Percentiles rank a stretch among this genome's conserved stretches.
Evolutionary conservation across 1,140 invertebrate genomes (phyloP).

Genomic region (Papilio polyxenes): DNA sequence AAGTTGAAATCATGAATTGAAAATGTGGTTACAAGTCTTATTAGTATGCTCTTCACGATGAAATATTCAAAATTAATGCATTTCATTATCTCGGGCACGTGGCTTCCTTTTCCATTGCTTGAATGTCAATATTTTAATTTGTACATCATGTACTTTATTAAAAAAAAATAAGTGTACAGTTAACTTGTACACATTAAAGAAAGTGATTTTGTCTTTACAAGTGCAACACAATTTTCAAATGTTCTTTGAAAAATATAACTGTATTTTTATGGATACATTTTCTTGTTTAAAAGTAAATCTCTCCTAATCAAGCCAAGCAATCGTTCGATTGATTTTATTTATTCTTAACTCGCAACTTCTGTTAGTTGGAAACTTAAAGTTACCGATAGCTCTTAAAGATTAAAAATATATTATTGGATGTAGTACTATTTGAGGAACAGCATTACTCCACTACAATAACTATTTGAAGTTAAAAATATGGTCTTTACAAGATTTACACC

Average conservation of each 20-base stretch:
- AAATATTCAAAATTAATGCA: slow-evolving; percentile 34
- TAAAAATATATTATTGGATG: neutral
- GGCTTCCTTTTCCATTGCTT: slow-evolving; percentile 32
- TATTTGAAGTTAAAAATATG: neutral
- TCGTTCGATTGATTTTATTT: neutral
- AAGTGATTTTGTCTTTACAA: too few species aligned
- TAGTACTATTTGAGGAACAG: neutral
- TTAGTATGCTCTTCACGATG: slow-evolving; percentile 24
- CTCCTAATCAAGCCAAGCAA: too few species aligned
- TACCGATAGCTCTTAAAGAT: neutral
- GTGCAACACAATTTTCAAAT: too few species aligned
- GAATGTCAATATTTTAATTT: slow-evolving; percentile 17
- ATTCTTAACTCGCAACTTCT: neutral
- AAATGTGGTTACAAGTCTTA: neutral
- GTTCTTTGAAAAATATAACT: too few species aligned
- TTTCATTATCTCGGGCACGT: slow-evolving; percentile 33
- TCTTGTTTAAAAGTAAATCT: too few species aligned
- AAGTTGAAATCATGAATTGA: slow-evolving; percentile 19
- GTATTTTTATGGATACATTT: too few species aligned
- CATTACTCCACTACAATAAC: neutral
- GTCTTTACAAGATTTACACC: neutral
- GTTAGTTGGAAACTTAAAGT: neutral
- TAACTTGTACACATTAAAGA: too few species aligned
- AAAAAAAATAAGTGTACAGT: neutral
- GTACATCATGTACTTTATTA: too few species aligned